Conservation (phyloP, 2,113 vertebrate species). For the Lonchura striata region DNA sequence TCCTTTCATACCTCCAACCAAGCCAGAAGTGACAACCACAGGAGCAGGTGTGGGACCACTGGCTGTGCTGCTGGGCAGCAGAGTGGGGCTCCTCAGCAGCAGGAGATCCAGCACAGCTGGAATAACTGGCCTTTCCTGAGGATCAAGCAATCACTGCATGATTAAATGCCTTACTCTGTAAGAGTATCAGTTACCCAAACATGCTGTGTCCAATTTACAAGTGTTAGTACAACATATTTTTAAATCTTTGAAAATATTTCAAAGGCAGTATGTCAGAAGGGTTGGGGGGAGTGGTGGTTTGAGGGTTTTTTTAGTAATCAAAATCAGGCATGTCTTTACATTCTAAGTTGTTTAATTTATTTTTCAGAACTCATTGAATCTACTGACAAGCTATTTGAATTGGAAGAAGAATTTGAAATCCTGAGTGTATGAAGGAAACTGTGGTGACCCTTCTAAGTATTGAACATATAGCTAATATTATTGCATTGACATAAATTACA, state of each 20-base stretch:
- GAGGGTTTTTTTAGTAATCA: not conserved
- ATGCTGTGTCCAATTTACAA: not conserved
- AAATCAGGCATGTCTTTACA: not conserved
- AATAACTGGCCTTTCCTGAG: not conserved
- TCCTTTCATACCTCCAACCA: constrained; percentile 83
- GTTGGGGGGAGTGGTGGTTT: not conserved
- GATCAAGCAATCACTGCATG: rapidly evolving
- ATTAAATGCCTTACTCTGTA: not conserved
- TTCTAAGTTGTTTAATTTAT: not conserved
- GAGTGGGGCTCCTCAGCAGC: not conserved
- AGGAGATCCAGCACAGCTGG: not conserved
- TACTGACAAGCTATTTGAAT: constrained; percentile 84
- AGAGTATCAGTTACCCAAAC: not conserved
- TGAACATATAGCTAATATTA: constrained; percentile 46
- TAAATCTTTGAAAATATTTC: not conserved
- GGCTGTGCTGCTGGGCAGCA: not conserved
- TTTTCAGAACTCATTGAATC: constrained; percentile 85
- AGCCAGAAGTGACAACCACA: constrained; percentile 86
- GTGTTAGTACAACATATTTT: not conserved
- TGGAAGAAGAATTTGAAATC: constrained; percentile 91
- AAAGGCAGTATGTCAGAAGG: not conserved
- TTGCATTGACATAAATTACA: constrained; percentile 58
- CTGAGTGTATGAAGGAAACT: constrained; percentile 77
- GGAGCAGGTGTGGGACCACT: constrained; percentile 78
- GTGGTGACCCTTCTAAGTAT: constrained; percentile 22